Evolutionary conservation across 2,797 vertebrate genomes (phyloP), one percentile per base, ranked within the genome.

Genomic region (Poeciliopsis presidionis): DNA sequence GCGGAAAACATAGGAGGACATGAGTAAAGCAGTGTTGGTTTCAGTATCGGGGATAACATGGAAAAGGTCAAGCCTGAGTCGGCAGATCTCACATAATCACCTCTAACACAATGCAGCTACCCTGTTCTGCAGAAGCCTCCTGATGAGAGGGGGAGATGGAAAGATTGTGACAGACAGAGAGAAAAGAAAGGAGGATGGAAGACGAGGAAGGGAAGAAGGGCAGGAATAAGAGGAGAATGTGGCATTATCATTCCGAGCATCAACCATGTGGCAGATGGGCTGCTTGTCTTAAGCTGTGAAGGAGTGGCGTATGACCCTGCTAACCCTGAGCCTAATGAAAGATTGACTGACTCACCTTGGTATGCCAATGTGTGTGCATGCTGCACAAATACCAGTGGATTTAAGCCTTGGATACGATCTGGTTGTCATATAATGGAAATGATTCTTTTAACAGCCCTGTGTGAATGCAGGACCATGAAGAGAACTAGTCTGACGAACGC

Each of bases 321-420:
- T 98, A 93, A 94, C 96, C 96, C 94, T 84, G 47, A 87, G 92
- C 94, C 95, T 96, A 95, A 96, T 95, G 96, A 97, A 97, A 97
- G 96, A 96, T 95, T 94, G 95, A 95, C 94, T 93, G 90, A 89
- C 86, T 92, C 83, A 81, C 92, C 88, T 87, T 84, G 18, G 84
- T 79, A 53, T 82, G 77, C 88, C 63, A 84, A 81, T 47, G 81
- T 78, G 79, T 79, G 79, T 77, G 71, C 82, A 88, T 81, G 79
- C 89, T 79, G 45, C 0, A 85, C 76, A 83, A 88, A 91, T 90
- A 91, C 91, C 90, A 92, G 91, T 91, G 86, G 87, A 89, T 91
- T 88, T 83, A 80, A 80, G 80, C 78, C 74, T 89, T 90, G 83
- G 85, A 93, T 92, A 81, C 84, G 84, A 93, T 92, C 88, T 84